Conservation (phyloP, 1,140 invertebrate genomes). For the Odontomachus brunneus region DNA sequence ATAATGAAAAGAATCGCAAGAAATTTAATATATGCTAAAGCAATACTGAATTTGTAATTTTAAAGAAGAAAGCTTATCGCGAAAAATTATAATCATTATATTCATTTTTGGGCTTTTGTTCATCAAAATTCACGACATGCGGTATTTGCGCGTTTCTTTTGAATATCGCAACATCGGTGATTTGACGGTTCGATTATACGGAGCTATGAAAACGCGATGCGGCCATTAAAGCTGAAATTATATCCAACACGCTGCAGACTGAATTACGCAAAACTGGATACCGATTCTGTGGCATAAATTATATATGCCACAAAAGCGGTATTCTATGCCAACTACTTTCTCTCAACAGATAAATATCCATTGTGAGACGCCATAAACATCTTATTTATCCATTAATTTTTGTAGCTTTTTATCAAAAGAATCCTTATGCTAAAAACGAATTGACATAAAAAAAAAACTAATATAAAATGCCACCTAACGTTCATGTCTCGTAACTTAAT, state of each 20-base stretch:
- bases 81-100: neutral
- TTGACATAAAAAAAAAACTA: no score
- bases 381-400: neutral
- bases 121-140: neutral
- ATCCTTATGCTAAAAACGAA: neutral
- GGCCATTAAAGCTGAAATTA: constrained; percentile 68
- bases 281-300: constrained; percentile 47
- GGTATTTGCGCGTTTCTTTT: constrained; percentile 10
- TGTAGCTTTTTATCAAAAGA: neutral
- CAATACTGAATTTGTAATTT: neutral
- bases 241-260: constrained; percentile 24
- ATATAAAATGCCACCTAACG: no score
- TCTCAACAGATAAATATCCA: neutral
- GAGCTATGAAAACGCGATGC: constrained; percentile 48
- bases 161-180: constrained; percentile 16
- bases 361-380: constrained; percentile 15
- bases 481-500: no score
- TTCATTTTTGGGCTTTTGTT: constrained; percentile 24
- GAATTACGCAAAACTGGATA: constrained; percentile 62
- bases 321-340: constrained; percentile 8
- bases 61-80: neutral
- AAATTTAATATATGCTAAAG: constrained; percentile 4
- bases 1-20: neutral
- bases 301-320: constrained; percentile 10
- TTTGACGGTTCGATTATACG: constrained; percentile 65